Percentiles rank a stretch among this genome's conserved stretches.
These are phyloP conservation scores for Himantopus leucocephalus DNA, from an alignment of 2,113 vertebrate species.

Conservation along the genomic window DNA sequence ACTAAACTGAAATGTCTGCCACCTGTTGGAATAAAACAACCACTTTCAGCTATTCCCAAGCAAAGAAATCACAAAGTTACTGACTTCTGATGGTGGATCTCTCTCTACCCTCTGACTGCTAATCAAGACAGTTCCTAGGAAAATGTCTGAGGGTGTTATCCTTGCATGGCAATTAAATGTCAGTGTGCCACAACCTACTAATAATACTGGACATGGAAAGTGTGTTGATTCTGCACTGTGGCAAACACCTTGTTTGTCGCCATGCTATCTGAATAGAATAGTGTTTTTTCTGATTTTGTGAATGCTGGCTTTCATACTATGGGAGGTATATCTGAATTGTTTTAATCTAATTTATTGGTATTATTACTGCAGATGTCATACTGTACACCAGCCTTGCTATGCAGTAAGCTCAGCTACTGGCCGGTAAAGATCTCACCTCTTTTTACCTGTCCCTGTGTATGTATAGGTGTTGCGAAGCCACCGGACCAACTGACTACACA, in stretches of 20 bases:
- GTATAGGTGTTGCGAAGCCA: constrained; percentile 59
- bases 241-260: not conserved
- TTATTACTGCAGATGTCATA: not conserved
- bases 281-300: not conserved
- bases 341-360: constrained; percentile 32
- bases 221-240: not conserved
- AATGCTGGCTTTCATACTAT: not conserved
- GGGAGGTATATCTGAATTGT: not conserved
- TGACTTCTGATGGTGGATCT: not conserved
- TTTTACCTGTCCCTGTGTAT: not conserved
- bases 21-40: not conserved
- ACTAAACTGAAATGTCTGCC: constrained; percentile 4
- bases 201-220: not conserved
- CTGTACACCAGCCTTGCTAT: not conserved
- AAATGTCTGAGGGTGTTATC: not conserved
- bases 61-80: not conserved
- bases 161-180: not conserved
- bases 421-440: not conserved
- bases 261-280: not conserved
- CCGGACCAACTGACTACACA: constrained; percentile 58
- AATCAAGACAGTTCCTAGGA: not conserved
- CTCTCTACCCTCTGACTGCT: not conserved
- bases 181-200: not conserved
- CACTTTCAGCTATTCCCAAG: not conserved
- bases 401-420: not conserved